Percentiles rank a stretch among this genome's conserved stretches.
phyloP scores from a whole-genome alignment of 2,888 invertebrate species.

The Xestia sexstrigata region DNA sequence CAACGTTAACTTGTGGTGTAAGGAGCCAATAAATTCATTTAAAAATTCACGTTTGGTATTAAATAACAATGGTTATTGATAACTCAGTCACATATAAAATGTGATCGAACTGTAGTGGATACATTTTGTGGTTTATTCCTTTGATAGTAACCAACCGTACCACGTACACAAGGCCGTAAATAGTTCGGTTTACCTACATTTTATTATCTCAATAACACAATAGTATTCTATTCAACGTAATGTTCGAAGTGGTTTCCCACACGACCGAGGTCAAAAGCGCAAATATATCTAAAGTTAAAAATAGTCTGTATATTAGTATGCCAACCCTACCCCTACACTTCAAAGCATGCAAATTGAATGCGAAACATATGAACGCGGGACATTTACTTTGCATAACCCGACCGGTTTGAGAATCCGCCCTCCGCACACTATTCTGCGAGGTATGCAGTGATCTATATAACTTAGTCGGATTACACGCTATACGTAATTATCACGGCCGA shows the following conservation, averaged over 20 bases:
- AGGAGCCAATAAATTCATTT: not conserved
- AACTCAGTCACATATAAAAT: slow-evolving; percentile 19
- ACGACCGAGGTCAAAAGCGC: slow-evolving; percentile 62
- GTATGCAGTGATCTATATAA: slow-evolving; percentile 55
- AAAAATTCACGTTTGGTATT: no score
- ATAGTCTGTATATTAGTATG: slow-evolving; percentile 79
- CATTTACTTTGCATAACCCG: slow-evolving; percentile 69
- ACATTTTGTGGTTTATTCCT: slow-evolving; percentile 38
- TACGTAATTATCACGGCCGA: slow-evolving; percentile 55
- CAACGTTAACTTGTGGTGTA: slow-evolving; percentile 6
- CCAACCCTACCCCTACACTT: slow-evolving; percentile 75
- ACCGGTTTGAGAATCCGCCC: slow-evolving; percentile 47
- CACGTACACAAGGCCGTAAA: slow-evolving; percentile 16
- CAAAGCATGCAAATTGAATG: slow-evolving; percentile 78
- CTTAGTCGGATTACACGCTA: slow-evolving; percentile 64
- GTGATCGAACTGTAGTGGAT: slow-evolving; percentile 15
- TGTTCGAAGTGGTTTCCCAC: slow-evolving; percentile 56
- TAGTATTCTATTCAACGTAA: slow-evolving; percentile 32
- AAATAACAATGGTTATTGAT: slow-evolving; percentile 21
- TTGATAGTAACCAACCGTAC: slow-evolving; percentile 13
- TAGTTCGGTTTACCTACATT: slow-evolving; percentile 27
- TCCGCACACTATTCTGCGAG: slow-evolving; percentile 21
- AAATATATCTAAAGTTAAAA: slow-evolving; percentile 73
- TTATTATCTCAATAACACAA: slow-evolving; percentile 37
- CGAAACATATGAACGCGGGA: slow-evolving; percentile 70